These are phyloP conservation scores for Macropodus opercularis DNA, from an alignment of 2,797 vertebrate species.

Conservation along the genomic window DNA sequence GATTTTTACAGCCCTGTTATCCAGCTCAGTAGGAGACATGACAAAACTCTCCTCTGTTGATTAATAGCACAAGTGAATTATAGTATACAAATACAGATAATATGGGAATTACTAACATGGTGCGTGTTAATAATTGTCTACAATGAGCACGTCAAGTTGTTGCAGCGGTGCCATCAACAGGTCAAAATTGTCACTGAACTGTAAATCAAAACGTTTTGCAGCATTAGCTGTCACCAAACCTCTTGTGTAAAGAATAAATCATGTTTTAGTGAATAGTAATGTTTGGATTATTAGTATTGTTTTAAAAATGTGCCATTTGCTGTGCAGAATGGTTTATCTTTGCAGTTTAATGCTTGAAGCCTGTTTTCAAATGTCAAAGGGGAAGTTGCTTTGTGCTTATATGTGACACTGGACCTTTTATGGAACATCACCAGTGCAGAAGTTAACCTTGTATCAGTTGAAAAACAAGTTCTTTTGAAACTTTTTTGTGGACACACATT, in stretches of 20 bases:
- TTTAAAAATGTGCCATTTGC: not conserved
- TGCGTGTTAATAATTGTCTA: not conserved
- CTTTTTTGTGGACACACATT: not conserved
- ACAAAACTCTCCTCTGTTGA: not conserved
- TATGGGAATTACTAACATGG: not conserved
- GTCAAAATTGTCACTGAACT: not conserved
- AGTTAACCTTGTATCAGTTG: not conserved
- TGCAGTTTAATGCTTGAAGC: not conserved
- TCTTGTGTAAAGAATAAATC: not conserved
- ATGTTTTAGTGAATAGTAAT: not conserved
- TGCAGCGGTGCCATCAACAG: not conserved
- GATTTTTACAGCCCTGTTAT: not conserved
- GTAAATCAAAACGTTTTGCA: not conserved
- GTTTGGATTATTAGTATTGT: not conserved
- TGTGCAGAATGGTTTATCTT: not conserved
- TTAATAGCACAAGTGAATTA: not conserved
- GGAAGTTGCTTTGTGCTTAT: not conserved
- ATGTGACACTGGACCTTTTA: not conserved
- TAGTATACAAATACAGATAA: not conserved
- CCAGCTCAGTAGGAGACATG: not conserved
- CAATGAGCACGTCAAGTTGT: not conserved
- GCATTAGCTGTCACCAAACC: not conserved
- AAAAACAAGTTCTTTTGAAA: too few relatives aligned
- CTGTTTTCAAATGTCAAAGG: not conserved
- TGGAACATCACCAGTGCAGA: not conserved